These are phyloP conservation scores for Parazoanthus swiftii DNA, from an alignment of 92 coral and sea anemone genomes.

Conservation along the genomic window DNA sequence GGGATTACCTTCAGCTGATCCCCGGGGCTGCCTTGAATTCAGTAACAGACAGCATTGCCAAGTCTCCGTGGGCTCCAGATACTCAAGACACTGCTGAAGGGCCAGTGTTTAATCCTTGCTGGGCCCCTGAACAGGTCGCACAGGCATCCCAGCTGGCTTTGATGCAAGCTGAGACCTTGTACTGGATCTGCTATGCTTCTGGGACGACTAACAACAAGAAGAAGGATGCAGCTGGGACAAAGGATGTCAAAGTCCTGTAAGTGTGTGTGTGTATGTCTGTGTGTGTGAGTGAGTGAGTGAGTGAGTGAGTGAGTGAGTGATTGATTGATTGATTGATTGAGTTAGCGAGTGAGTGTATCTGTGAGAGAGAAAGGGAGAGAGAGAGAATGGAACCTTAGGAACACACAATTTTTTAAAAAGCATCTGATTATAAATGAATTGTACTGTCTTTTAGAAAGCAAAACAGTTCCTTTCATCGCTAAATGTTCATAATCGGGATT, in stretches of 20 bases:
- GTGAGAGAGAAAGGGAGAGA: too few species aligned
- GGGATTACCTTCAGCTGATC: conserved; percentile 79
- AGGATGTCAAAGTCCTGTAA: conserved; percentile 74
- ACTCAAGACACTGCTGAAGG: conserved; percentile 64
- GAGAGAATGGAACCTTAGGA: too few species aligned
- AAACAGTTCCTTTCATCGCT: too few species aligned
- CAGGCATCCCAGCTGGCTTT: conserved; percentile 84
- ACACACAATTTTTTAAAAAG: too few species aligned
- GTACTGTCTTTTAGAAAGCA: too few species aligned
- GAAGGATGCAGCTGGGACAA: conserved; percentile 53
- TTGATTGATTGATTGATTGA: too few species aligned
- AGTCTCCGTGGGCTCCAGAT: conserved; percentile 79
- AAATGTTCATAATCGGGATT: too few species aligned
- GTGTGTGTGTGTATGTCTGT: conserved; percentile 18
- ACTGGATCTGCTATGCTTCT: conserved; percentile 56
- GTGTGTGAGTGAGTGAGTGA: not conserved
- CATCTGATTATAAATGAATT: too few species aligned
- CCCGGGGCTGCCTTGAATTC: conserved; percentile 92
- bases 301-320: too few species aligned
- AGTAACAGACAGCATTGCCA: conserved; percentile 74
- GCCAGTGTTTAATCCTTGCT: conserved; percentile 72
- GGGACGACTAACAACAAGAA: conserved; percentile 56
- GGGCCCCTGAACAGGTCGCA: conserved; percentile 75
- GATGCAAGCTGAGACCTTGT: conserved; percentile 88
- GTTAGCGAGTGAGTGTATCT: too few species aligned